Base-by-base conservation (phyloP, 2,888 invertebrate genomes). In the Hypena proboscidalis region DNA sequence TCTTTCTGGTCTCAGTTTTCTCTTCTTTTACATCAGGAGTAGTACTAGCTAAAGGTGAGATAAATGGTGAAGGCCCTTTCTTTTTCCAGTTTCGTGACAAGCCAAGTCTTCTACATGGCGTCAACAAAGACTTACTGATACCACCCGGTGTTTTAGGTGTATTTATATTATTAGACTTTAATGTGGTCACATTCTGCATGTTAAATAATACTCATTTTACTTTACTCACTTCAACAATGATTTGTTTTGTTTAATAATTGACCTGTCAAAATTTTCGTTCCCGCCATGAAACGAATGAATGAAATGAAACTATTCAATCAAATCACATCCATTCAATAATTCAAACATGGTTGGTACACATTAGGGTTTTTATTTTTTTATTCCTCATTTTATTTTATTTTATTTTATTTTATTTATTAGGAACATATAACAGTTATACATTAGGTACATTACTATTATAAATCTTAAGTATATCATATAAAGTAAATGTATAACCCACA, bases 81-180 rank as follows among this genome's bases (percentile, higher is more conserved):
- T 81, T 85, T 51, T 66, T 83, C 83, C 85, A 87, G 43, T 84
- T 88, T 9, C 91, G 83, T 1, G 92, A 92, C 17, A 92, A 74
- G 5, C 92, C 92, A 20, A 92, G 70, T 66, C 92, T 80, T 67
- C 92, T 76, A 57, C 91, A 92, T 10, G 92, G 92, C 30, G 92
- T 92, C 25, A 92, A 69, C 22, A 91, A 73, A 11, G 85, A 84
- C 58, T 90, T 92, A 58, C 87, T 92, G 11, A 92, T 92, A 9
- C 91, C 90, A 9, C 88, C 90, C 1, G 88, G 87, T 10, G 88
- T 91, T 64, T 90, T 90, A 1, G 90, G 87, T 0, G 90, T 84
- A 34, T 83, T 83, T 5, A 45, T 67, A 37, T 59, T 72, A 21
- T 52, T 74, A 1, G 67, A 45, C 58, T 80, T 81, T n/a, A 76